Conservation (phyloP, 2,888 invertebrate species). For the Sesia apiformis region DNA sequence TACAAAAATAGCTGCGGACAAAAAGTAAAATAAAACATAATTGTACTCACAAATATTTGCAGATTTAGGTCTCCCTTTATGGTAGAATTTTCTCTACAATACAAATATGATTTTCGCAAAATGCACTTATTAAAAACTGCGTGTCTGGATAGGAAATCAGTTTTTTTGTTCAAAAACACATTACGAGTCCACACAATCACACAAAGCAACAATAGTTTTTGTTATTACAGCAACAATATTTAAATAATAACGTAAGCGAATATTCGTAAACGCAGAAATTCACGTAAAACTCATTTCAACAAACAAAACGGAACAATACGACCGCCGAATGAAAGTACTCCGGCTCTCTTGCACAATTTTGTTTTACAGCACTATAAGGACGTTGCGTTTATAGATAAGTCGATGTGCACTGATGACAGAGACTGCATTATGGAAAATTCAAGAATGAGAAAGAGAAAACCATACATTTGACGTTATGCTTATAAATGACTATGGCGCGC, state of each 20-base stretch:
- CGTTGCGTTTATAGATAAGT: neutral
- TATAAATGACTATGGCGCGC: neutral
- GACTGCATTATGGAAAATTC: neutral
- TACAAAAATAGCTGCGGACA: no score
- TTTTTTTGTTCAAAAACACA: conserved; percentile 1
- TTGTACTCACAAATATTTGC: no score
- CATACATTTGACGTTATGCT: neutral
- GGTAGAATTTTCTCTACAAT: neutral
- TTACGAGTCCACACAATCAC: conserved; percentile 2
- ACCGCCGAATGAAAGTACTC: conserved; percentile 43
- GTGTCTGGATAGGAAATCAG: neutral
- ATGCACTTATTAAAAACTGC: neutral
- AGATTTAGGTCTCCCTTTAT: no score
- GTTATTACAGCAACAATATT: neutral
- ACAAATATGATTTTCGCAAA: neutral
- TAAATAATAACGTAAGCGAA: neutral
- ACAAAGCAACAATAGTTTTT: conserved; percentile 3
- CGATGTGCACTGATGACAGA: neutral
- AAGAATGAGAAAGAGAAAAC: neutral
- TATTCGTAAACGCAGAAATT: conserved; percentile 22
- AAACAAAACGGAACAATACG: conserved; percentile 38
- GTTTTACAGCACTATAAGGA: conserved; percentile 6
- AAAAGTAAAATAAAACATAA: no score
- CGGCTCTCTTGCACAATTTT: conserved; percentile 15
- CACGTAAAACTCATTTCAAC: conserved; percentile 32